phyloP scores from a whole-genome alignment of 1,140 invertebrate genomes.

The Teleopsis dalmanni region DNA sequence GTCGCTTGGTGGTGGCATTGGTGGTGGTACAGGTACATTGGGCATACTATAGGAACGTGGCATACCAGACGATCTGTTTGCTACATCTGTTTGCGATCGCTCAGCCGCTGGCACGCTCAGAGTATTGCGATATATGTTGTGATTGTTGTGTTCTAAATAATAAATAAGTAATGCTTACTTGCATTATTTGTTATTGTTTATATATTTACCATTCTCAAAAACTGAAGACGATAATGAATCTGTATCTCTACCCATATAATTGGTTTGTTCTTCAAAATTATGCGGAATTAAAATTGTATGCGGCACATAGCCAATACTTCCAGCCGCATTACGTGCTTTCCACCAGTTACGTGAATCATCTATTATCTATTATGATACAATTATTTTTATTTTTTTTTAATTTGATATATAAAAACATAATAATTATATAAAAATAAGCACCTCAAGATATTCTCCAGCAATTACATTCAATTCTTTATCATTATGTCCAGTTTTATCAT shows the following conservation, averaged over 20 bases:
- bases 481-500: constrained; percentile 88
- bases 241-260: constrained; percentile 21
- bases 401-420: neutral
- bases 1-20: constrained; percentile 32
- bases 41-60: constrained; percentile 36
- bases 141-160: constrained; percentile 3
- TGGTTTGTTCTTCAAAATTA: constrained; percentile 28
- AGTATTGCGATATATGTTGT: constrained; percentile 29
- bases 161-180: neutral
- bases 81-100: constrained; percentile 16
- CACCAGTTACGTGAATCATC: constrained; percentile 97
- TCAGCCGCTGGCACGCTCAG: constrained; percentile 22
- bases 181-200: neutral
- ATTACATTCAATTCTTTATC: constrained; percentile 93
- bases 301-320: constrained; percentile 87
- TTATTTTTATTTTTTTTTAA: neutral
- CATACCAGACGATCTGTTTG: constrained; percentile 13
- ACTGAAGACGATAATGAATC: constrained; percentile 25
- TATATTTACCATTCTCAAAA: constrained; percentile 20
- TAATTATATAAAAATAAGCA: constrained; percentile 41
- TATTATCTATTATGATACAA: constrained; percentile 56
- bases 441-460: constrained; percentile 90
- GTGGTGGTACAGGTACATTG: constrained; percentile 35
- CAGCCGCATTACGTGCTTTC: constrained; percentile 85
- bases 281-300: constrained; percentile 86